Conservation (phyloP, 2,797 vertebrate genomes). For the Muscicapa comitata region DNA sequence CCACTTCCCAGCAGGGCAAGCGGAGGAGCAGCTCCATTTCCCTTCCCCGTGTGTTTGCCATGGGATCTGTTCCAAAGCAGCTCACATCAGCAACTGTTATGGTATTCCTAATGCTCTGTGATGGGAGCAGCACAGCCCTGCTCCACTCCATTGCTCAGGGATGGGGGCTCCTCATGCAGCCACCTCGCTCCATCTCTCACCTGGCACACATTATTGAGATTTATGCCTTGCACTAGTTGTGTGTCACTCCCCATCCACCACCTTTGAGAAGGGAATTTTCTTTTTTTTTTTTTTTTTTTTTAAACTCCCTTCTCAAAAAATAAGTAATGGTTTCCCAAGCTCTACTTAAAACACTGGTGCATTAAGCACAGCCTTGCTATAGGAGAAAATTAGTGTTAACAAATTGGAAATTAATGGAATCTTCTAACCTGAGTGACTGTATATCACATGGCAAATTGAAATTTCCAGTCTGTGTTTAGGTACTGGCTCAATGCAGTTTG, state of each 20-base stretch:
- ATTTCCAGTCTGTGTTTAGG: slow-evolving; percentile 18
- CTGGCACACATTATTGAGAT: slow-evolving; percentile 26
- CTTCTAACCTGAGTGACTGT: not conserved
- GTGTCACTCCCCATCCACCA: fast-evolving
- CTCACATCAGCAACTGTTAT: slow-evolving; percentile 34
- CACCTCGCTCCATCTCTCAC: not conserved
- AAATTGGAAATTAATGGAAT: not conserved
- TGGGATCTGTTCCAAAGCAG: slow-evolving; percentile 41
- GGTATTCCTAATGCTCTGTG: slow-evolving; percentile 28
- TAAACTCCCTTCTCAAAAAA: fast-evolving
- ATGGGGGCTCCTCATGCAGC: not conserved
- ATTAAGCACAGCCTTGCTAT: not conserved
- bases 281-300: not conserved
- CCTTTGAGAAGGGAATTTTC: not conserved
- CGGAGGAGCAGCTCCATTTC: slow-evolving; percentile 35
- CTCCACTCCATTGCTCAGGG: not conserved
- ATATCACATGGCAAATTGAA: slow-evolving; percentile 14
- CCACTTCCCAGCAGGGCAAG: not conserved
- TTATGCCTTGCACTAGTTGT: not conserved
- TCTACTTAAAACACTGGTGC: not conserved
- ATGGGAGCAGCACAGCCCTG: not conserved
- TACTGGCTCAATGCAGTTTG: not conserved
- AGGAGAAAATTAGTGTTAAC: not conserved
- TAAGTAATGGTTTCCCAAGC: not conserved
- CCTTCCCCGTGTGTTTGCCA: slow-evolving; percentile 29